Base-by-base conservation (phyloP, 2,888 invertebrate species). In the Lepidonotus clava region DNA sequence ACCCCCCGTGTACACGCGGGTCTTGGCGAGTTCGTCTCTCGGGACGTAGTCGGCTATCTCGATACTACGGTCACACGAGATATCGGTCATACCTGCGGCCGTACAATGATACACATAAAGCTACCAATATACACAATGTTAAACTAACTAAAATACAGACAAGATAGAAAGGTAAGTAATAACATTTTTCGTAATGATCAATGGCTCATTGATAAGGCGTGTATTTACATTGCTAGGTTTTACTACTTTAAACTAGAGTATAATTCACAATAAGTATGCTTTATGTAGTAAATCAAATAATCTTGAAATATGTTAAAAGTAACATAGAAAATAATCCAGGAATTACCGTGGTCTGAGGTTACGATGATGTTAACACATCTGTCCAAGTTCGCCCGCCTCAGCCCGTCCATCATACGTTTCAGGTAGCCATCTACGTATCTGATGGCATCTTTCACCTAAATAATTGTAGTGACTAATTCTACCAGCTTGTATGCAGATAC, bases 331-430 rank as follows among this genome's bases (percentile, higher is more conserved):
- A n/a, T n/a, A n/a, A n/a, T n/a, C n/a, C n/a, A 6, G 0, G 5
- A 86, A 90, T 87, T 90, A 92, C 93, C 93, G 85, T 93, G 93
- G 88, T 93, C 93, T 38, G 93, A 91, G 1, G 91, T 86, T 32
- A 93, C 85, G 36, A 93, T 91, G 67, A 93, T 90, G 87, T 93
- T 93, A 85, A 93, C 90, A 90, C 93, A 93, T 71, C 91, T 89
- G 38, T 92, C 91, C 5, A 93, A 87, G 6, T 88, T 88, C 28
- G 86, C 86, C 66, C 91, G 90, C 83, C 91, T 90, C 5, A 93
- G 83, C 21, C 90, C 89, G 46, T 92, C 90, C 92, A 93, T 92
- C 80, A 93, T 87, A 21, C 88, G 88, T n/a, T 89, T 88, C 40
- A 93, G 84, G n/a, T 90, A 85, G 32, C 89, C 88, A 85, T 93